Evolutionary conservation across 2,888 invertebrate genomes (phyloP).

Genomic region (Dugesia japonica): DNA sequence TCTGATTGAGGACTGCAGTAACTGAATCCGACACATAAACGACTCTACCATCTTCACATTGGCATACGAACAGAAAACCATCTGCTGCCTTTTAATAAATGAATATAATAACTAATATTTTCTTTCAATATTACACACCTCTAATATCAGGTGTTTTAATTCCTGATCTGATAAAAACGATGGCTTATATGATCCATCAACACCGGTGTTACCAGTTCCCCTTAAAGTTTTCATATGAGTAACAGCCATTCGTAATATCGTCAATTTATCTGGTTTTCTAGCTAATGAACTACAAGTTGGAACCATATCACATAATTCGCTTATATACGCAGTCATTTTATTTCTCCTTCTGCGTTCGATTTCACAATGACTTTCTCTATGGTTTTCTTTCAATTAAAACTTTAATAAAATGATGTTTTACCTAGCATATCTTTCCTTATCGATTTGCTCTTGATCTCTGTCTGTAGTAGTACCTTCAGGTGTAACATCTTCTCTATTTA

Average conservation of each 20-base stretch:
- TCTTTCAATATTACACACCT: constrained; percentile 50
- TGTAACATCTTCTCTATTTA: neutral
- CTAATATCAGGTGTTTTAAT: constrained; percentile 87
- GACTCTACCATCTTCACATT: constrained; percentile 85
- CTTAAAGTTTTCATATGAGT: constrained; percentile 91
- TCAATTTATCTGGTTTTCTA: constrained; percentile 89
- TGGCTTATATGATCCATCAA: constrained; percentile 85
- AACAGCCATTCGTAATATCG: constrained; percentile 91
- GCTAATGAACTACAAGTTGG: constrained; percentile 89
- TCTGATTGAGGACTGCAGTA: constrained; percentile 84
- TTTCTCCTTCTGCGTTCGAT: constrained; percentile 87
- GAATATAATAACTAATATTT: too few species aligned
- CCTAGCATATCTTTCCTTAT: constrained; percentile 34
- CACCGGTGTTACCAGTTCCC: constrained; percentile 79
- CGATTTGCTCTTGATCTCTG: constrained; percentile 32
- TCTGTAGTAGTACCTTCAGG: constrained; percentile 27
- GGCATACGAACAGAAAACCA: constrained; percentile 85
- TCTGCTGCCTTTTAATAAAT: constrained; percentile 63
- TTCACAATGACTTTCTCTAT: constrained; percentile 90
- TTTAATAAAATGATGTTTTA: too few species aligned
- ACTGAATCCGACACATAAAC: constrained; percentile 97
- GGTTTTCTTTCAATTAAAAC: too few species aligned
- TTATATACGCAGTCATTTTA: constrained; percentile 99
- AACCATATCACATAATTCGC: constrained; percentile 94
- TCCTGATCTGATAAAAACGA: constrained; percentile 97